Percentiles rank a stretch among this genome's conserved stretches.
These are phyloP conservation scores for Azorinus chamasolen DNA, from an alignment of 2,888 invertebrate species.

Conservation along the genomic window DNA sequence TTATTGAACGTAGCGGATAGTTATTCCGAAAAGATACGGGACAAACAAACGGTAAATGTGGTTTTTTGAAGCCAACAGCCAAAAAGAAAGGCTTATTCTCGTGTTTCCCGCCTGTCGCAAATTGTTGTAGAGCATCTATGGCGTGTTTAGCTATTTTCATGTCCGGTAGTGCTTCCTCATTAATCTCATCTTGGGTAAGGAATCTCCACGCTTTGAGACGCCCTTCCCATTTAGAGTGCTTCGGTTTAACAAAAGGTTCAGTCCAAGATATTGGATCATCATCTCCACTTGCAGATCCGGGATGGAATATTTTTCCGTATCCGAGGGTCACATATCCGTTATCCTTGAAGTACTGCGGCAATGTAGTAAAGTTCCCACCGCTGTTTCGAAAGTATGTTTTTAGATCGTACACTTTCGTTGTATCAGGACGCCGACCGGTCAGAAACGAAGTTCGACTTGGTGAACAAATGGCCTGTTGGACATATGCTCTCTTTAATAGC, in stretches of 20 bases:
- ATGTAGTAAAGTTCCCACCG: slow-evolving; percentile 64
- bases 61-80: slow-evolving; percentile 95
- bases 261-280: slow-evolving; percentile 74
- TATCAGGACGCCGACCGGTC: slow-evolving; percentile 65
- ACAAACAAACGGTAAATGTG: slow-evolving; percentile 95
- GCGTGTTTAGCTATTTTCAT: slow-evolving; percentile 91
- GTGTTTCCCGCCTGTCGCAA: slow-evolving; percentile 42
- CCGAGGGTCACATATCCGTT: slow-evolving; percentile 57
- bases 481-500: slow-evolving; percentile 47
- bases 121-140: slow-evolving; percentile 88
- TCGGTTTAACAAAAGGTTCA: slow-evolving; percentile 32
- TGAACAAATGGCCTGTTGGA: slow-evolving; percentile 50
- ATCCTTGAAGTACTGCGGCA: slow-evolving; percentile 67
- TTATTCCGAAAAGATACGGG: slow-evolving; percentile 91
- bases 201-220: slow-evolving; percentile 60
- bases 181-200: slow-evolving; percentile 42
- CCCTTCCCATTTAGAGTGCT: slow-evolving; percentile 15
- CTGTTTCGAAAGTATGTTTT: slow-evolving; percentile 47
- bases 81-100: slow-evolving; percentile 90
- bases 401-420: slow-evolving; percentile 65
- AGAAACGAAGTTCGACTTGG: slow-evolving; percentile 52
- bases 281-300: slow-evolving; percentile 21
- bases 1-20: slow-evolving; percentile 67
- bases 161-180: slow-evolving; percentile 91
- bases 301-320: slow-evolving; percentile 66